Evolutionary conservation across 2,113 vertebrate species (phyloP), one percentile per base, ranked within the genome.

Genomic region (Pterocles orientalis): DNA sequence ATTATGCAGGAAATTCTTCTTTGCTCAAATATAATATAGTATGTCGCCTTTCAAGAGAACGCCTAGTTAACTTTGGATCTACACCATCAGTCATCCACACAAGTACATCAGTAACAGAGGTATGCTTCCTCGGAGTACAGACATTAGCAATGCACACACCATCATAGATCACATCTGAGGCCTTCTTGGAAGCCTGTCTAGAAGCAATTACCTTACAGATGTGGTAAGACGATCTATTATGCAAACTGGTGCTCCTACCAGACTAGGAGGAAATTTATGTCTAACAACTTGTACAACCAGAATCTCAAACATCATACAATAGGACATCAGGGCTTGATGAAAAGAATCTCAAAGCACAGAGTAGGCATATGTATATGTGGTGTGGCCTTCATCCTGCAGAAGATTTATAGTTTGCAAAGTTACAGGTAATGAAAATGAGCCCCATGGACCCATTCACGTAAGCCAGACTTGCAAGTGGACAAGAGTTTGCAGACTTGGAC

Each of bases 1-100:
- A 84, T 85, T 82, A 82, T 36, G 47, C 78, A 82, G 65, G 81
- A 82, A 96, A 89, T 88, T 85, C 81, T 65, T 95, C 86, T 86
- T 79, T 76, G 48, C 31, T 45, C 69, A 87, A 45, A 79, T 81
- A 66, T 13, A 79, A 39, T 72, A 66, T 69, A 28, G 0, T 33
- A n/a, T 36, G 84, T 87, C 5, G 2, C 62, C 28, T 85, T 82
- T 86, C 50, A 91, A 70, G 87, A 85, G 82, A 80, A 82, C 2
- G 24, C 81, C 70, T 53, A 3, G n/a, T 94, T 95, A 64, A 89
- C 73, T 90, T 41, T 61, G 48, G 70, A 69, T 76, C 89, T 53
- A 45, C 58, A 90, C 66, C 78, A 91, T 84, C 87, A 82, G 61
- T 69, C 89, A 87, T 54, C 77, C 73, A n/a, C 0, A 0, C 23